Base-by-base conservation (phyloP, 2,113 vertebrate species). In the Piaya cayana region DNA sequence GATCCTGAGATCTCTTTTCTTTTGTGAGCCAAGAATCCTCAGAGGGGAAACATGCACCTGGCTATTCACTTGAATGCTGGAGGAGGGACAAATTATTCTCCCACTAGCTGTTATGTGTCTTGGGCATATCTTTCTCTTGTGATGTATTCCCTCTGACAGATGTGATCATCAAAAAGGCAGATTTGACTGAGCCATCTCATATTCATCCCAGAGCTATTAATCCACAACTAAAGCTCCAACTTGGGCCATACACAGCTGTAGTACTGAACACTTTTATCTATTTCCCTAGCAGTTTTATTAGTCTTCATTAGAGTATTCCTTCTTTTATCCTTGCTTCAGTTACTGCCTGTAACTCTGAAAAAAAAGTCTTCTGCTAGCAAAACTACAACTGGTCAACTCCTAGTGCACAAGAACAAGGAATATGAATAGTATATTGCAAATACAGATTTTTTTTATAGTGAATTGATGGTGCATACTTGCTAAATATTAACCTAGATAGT, bases 21-120 rank as follows among this genome's bases (percentile, higher is more conserved):
- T 49, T 26, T 71, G 27, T 13, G 14, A 92, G 81, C 74, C 91
- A 89, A 64, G 47, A 90, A 78, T 93, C 21, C 6, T 86, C 11
- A 1, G 2, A 81, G 23, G 79, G 49, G 81, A 91, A 92, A 75
- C 9, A 30, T 79, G 52, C 32, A 82, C 77, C 39, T 88, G 69
- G 43, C 27, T 89, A 13, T 78, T 63, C 32, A 9, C n/a, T 91
- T 86, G 56, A 55, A 7, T 9, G 11, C 12, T 56, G 47, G 5
- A 39, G 55, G 55, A 87, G 29, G 16, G 37, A 78, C 39, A 68
- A 68, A 21, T 21, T 9, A 4, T 65, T 75, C 21, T 3, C 21
- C 30, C 6, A 5, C 10, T 19, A 3, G 8, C 36, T 75, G 12
- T 18, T 89, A 30, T 82, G 32, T 25, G 18, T 26, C 63, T 6